Percentiles rank a stretch among this genome's conserved stretches.
Conservation (phyloP, 2,888 invertebrate genomes). For the Trichopria drosophilae region DNA sequence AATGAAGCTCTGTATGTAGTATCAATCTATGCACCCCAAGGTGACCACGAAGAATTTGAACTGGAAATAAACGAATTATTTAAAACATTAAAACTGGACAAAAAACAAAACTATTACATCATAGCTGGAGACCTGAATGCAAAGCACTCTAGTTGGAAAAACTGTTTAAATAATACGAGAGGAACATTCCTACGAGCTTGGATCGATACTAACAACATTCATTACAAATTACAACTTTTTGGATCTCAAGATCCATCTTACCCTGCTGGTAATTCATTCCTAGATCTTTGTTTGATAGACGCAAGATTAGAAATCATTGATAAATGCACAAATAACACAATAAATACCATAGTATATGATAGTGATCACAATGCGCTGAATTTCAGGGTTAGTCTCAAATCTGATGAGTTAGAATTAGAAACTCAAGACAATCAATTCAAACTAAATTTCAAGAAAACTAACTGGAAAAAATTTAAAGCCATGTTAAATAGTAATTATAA, state of each 20-base stretch:
- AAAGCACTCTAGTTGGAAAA: constrained; percentile 25
- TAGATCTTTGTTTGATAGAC: constrained; percentile 28
- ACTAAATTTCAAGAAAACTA: constrained; percentile 17
- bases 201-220: constrained; percentile 10
- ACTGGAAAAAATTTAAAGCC: constrained; percentile 22
- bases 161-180: constrained; percentile 13
- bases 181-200: constrained; percentile 11
- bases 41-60: constrained; percentile 12
- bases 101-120: constrained; percentile 22
- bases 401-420: not conserved
- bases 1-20: constrained; percentile 25
- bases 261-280: constrained; percentile 18
- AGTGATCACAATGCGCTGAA: constrained; percentile 24
- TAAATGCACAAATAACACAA: not conserved
- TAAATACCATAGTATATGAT: constrained; percentile 16
- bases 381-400: not conserved
- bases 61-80: constrained; percentile 22
- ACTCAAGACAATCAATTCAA: not conserved
- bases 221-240: constrained; percentile 11
- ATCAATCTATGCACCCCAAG: constrained; percentile 27
- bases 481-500: constrained; percentile 1
- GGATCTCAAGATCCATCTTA: constrained; percentile 19
- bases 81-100: constrained; percentile 3
- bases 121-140: constrained; percentile 35
- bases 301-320: constrained; percentile 10